Base-by-base conservation (phyloP, 2,888 invertebrate genomes). In the Branchipolynoe longqiensis region DNA sequence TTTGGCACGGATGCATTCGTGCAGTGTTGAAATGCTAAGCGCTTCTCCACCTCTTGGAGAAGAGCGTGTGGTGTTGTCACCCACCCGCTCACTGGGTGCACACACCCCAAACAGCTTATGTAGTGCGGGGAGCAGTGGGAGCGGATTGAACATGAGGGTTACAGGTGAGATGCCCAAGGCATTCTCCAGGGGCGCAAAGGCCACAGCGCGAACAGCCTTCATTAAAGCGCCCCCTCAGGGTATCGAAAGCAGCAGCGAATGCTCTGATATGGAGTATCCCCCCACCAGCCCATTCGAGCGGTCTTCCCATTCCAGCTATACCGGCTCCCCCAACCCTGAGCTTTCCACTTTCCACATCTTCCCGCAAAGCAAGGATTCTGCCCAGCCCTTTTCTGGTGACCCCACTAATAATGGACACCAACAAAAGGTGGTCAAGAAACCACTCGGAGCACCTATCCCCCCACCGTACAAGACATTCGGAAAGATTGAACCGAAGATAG, bases 391-490 rank as follows among this genome's bases (percentile, higher is more conserved):
- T 14, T 33, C 64, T 54, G 36, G 38, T 22, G 31, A 58, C 69
- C 48, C 73, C n/a, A 48, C 48, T 18, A 36, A 58, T n/a, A 31
- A 40, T 25, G 41, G 12, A 33, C 22, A 38, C 3, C 31, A 78
- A 12, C 25, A 18, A 4, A 78, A 48, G 4, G 3, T 1, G 0
- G 48, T 48, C 14, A 78, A 48, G 28, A 48, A 83, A 64, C 33
- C 73, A 8, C 28, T 84, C 22, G 84, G 84, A 28, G 73, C 64
- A 1, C 6, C 85, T 8, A 88, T 87, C 56, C 83, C 87, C 4
- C 88, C 88, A 81, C 90, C 89, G 18, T 90, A 90, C 64, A 85
- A 89, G 78, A 85, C 89, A 14, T 89, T 90, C 81, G 90, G 90
- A 8, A 87, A 86, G 40, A 89, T 90, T 38, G 89, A 89, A 56